Percentiles rank a stretch among this genome's conserved stretches.
Conservation (phyloP, 2,797 vertebrate species). For the Sebastes aleutianus region DNA sequence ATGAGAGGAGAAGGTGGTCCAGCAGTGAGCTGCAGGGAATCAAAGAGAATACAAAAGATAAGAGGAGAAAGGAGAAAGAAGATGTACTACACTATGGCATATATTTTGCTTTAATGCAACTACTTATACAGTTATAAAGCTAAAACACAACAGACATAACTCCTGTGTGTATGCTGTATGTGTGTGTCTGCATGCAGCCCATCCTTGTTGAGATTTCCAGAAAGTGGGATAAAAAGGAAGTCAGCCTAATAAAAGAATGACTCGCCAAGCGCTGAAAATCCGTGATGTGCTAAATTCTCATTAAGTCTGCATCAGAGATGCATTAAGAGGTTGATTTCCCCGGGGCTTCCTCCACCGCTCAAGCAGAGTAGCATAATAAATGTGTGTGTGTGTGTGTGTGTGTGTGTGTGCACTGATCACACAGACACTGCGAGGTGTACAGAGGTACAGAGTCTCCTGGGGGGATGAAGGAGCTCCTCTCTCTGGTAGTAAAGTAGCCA, state of each 20-base stretch:
- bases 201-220: slow-evolving; percentile 52
- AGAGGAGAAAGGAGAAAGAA: neutral
- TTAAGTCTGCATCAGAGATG: slow-evolving; percentile 84
- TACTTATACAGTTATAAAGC: slow-evolving; percentile 14
- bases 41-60: slow-evolving; percentile 28
- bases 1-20: slow-evolving; percentile 32
- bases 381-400: slow-evolving; percentile 34
- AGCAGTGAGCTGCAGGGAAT: slow-evolving; percentile 14
- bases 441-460: slow-evolving; percentile 55
- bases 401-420: slow-evolving; percentile 38
- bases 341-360: slow-evolving; percentile 60
- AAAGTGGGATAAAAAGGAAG: slow-evolving; percentile 67
- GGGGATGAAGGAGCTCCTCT: slow-evolving; percentile 53
- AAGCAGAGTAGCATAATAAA: slow-evolving; percentile 77
- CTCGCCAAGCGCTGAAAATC: slow-evolving; percentile 70
- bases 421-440: slow-evolving; percentile 49
- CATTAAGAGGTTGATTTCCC: slow-evolving; percentile 85
- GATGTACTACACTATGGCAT: neutral
- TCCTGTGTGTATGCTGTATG: neutral
- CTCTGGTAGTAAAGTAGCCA: slow-evolving; percentile 40
- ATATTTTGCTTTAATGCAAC: slow-evolving; percentile 22
- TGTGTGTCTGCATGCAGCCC: neutral
- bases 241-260: slow-evolving; percentile 75
- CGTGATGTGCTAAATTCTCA: slow-evolving; percentile 84
- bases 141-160: slow-evolving; percentile 14